Evolutionary conservation across 2,113 vertebrate species (phyloP).

Genomic region (Calidris pugnax): DNA sequence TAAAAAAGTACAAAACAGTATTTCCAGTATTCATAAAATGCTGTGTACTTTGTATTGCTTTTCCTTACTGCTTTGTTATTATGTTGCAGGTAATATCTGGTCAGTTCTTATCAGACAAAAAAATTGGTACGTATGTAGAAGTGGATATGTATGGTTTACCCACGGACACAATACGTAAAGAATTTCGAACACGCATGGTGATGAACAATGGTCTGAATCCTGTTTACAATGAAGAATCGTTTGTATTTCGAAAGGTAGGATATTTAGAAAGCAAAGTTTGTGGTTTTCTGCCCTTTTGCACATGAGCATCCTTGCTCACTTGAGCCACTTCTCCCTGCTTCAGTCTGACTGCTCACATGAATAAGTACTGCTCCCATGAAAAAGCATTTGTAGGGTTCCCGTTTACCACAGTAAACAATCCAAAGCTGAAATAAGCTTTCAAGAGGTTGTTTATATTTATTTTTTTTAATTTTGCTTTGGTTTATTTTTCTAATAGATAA

Average conservation of each 20-base stretch:
- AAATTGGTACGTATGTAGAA: conserved; percentile 96
- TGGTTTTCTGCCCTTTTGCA: background rate
- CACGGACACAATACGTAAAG: conserved; percentile 96
- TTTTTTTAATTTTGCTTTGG: background rate
- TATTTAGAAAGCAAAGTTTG: background rate
- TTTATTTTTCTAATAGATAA: conserved; percentile 24
- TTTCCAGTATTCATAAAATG: background rate
- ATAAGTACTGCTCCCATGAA: background rate
- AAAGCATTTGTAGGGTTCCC: conserved; percentile 11
- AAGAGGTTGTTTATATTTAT: background rate
- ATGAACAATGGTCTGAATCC: conserved; percentile 99
- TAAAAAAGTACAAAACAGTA: background rate
- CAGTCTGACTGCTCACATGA: background rate
- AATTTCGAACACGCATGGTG: conserved; percentile 97
- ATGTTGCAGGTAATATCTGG: conserved; percentile 91
- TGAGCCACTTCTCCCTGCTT: background rate
- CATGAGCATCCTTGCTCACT: background rate
- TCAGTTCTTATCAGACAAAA: conserved; percentile 97
- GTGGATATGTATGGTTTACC: conserved; percentile 98
- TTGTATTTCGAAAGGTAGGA: conserved; percentile 96
- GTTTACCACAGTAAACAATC: background rate
- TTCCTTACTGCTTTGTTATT: background rate
- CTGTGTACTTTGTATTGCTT: background rate
- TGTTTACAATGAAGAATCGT: conserved; percentile 96
- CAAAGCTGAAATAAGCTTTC: conserved; percentile 33